Percentiles rank a stretch among this genome's conserved stretches.
phyloP scores from a whole-genome alignment of 2,113 vertebrate species.

The Scolopax mira region DNA sequence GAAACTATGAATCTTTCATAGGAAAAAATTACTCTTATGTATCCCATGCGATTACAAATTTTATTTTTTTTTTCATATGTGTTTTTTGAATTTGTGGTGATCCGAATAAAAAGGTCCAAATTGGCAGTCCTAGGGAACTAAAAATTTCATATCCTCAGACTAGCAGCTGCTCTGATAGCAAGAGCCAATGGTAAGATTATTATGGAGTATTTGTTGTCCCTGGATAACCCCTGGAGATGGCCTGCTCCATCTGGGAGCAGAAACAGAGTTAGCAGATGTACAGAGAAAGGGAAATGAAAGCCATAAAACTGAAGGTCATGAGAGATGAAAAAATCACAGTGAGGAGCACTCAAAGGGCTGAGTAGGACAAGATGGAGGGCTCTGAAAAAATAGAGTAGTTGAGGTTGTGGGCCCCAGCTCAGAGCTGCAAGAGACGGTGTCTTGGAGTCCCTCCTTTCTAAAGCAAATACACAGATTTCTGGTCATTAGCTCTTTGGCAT shows the following conservation, averaged over 20 bases:
- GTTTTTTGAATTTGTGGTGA: background rate
- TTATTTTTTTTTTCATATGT: background rate
- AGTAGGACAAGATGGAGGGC: background rate
- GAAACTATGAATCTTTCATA: background rate
- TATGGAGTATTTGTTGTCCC: slow-evolving; percentile 1
- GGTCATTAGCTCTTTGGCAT: background rate
- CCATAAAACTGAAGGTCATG: background rate
- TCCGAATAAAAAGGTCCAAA: background rate
- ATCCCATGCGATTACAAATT: background rate
- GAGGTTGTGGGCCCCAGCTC: background rate
- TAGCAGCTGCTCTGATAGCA: slow-evolving; percentile 22
- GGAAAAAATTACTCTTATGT: background rate
- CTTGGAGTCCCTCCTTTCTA: background rate
- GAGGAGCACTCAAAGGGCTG: background rate
- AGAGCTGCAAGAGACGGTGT: background rate
- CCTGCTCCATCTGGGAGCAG: background rate
- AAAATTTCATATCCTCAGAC: background rate
- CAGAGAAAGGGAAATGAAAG: background rate
- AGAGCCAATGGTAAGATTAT: background rate
- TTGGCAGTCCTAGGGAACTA: background rate
- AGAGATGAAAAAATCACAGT: background rate
- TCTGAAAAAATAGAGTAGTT: background rate
- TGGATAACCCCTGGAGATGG: slow-evolving; percentile 10
- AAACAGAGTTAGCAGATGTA: background rate
- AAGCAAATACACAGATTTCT: background rate